phyloP scores from a whole-genome alignment of 2,888 invertebrate species.

The Lasioglossum oenotherae region DNA sequence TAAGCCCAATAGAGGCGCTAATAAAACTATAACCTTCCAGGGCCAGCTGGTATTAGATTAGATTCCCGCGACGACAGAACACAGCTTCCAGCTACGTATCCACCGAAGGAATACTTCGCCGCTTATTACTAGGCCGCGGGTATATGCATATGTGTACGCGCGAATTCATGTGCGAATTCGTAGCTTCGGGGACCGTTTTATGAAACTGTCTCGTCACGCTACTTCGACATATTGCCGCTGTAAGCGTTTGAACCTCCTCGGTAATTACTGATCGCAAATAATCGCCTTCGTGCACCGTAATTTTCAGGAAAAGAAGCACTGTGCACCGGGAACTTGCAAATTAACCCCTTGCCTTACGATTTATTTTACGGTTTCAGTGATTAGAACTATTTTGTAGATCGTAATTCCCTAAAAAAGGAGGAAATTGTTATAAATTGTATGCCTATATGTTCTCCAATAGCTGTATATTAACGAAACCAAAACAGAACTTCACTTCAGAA shows the following conservation, averaged over 20 bases:
- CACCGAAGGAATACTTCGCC: neutral
- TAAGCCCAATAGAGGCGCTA: slow-evolving; percentile 80
- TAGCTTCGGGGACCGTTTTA: neutral
- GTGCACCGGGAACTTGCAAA: neutral
- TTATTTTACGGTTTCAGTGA: too few species aligned
- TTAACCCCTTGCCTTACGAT: neutral
- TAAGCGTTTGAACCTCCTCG: neutral
- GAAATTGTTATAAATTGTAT: too few species aligned
- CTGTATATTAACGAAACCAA: too few species aligned
- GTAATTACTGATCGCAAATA: neutral
- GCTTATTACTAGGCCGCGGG: neutral
- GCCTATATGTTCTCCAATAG: too few species aligned
- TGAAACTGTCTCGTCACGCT: neutral
- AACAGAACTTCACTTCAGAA: too few species aligned
- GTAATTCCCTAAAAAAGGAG: too few species aligned
- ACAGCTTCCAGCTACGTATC: slow-evolving; percentile 15
- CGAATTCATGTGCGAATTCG: neutral
- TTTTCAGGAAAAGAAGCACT: neutral
- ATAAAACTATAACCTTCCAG: slow-evolving; percentile 77
- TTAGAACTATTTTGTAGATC: too few species aligned
- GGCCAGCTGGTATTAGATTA: slow-evolving; percentile 69
- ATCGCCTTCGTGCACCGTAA: neutral
- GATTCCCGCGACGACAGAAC: slow-evolving; percentile 61
- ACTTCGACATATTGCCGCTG: neutral
- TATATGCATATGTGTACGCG: neutral